Evolutionary conservation across 2,888 invertebrate species (phyloP).

Genomic region (Nomada hirtipes): DNA sequence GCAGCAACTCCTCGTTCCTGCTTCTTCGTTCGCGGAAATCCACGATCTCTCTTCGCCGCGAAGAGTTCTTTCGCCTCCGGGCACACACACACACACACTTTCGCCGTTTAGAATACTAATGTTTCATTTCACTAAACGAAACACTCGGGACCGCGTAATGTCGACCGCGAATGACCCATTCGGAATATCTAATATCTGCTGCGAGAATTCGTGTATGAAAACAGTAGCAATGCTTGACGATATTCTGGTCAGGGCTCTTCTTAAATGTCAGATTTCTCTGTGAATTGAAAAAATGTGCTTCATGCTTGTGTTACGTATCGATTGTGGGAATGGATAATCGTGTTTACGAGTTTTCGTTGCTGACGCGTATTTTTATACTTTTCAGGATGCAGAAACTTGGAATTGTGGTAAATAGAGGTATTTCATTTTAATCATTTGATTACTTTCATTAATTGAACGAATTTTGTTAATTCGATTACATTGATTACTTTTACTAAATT

Average conservation of each 20-base stretch:
- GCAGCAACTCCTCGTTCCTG: slow-evolving; percentile 31
- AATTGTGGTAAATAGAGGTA: no score
- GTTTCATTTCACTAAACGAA: neutral
- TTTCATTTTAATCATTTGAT: no score
- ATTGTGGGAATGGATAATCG: no score
- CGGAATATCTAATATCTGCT: neutral
- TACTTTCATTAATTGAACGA: no score
- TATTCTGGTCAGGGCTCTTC: neutral
- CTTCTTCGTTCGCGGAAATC: slow-evolving; percentile 44
- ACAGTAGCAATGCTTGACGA: neutral
- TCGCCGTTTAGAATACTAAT: slow-evolving; percentile 26
- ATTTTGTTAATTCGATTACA: no score
- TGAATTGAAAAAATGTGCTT: no score
- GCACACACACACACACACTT: slow-evolving; percentile 1
- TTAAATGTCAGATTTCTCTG: no score
- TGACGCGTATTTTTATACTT: no score
- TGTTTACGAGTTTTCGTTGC: no score
- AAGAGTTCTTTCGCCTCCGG: slow-evolving; percentile 15
- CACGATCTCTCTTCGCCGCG: neutral
- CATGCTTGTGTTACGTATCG: no score
- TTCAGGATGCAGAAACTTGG: no score
- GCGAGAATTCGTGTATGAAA: neutral
- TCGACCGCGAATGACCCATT: slow-evolving; percentile 1
- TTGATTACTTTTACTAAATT: no score
- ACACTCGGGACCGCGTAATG: neutral